Evolutionary conservation across 2,797 vertebrate genomes (phyloP).

Genomic region (Spinibarbus caldwelli): DNA sequence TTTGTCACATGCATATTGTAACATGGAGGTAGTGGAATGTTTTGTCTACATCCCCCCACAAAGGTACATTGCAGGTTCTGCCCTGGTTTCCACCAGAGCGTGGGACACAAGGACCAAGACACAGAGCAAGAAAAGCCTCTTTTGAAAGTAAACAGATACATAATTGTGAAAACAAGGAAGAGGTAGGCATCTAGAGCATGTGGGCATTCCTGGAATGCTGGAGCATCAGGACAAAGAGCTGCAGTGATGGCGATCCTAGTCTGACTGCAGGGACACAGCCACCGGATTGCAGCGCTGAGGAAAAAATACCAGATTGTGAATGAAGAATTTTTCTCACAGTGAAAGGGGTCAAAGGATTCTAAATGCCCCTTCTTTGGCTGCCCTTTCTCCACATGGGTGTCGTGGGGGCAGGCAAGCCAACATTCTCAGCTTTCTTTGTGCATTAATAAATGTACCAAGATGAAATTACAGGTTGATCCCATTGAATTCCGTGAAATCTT

Average conservation of each 20-base stretch:
- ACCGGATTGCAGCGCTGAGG: slow-evolving; percentile 64
- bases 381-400: slow-evolving; percentile 70
- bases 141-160: slow-evolving; percentile 95
- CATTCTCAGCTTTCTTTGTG: slow-evolving; percentile 70
- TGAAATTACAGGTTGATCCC: slow-evolving; percentile 58
- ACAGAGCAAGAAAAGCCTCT: slow-evolving; percentile 82
- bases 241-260: slow-evolving; percentile 80
- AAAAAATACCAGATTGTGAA: slow-evolving; percentile 75
- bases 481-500: slow-evolving; percentile 59
- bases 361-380: slow-evolving; percentile 72
- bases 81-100: slow-evolving; percentile 74
- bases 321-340: slow-evolving; percentile 86
- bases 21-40: too few relatives aligned
- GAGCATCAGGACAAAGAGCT: slow-evolving; percentile 83
- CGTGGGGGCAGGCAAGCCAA: slow-evolving; percentile 72
- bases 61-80: slow-evolving; percentile 63
- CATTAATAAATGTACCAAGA: slow-evolving; percentile 61
- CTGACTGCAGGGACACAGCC: slow-evolving; percentile 72
- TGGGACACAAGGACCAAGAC: slow-evolving; percentile 80
- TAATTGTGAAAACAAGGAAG: slow-evolving; percentile 99
- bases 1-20: background rate
- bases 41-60: too few relatives aligned
- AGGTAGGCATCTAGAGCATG: slow-evolving; percentile 90
- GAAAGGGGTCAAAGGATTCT: slow-evolving; percentile 72
- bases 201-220: slow-evolving; percentile 93